These are phyloP conservation scores for Erpobdella octoculata DNA, from an alignment of 2,888 invertebrate species.

Conservation along the genomic window DNA sequence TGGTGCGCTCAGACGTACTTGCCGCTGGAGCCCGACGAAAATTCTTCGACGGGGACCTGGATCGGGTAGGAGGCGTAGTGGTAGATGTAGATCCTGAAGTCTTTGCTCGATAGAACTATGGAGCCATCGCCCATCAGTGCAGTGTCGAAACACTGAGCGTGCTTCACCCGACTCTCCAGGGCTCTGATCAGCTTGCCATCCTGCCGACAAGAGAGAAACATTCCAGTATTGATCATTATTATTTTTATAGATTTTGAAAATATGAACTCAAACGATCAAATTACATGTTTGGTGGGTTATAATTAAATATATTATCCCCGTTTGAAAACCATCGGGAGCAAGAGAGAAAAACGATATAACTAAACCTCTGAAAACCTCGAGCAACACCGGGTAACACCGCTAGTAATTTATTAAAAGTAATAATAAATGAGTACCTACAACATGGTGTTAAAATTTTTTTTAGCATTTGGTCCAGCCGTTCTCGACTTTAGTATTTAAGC, in stretches of 20 bases:
- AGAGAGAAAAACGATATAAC: neutral
- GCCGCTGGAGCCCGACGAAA: neutral
- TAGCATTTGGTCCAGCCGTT: too few relatives aligned
- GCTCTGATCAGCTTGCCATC: slow-evolving; percentile 35
- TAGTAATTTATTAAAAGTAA: neutral
- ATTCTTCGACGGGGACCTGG: neutral
- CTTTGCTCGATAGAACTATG: slow-evolving; percentile 36
- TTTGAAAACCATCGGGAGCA: neutral
- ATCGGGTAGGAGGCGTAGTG: slow-evolving; percentile 30
- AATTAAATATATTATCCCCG: too few relatives aligned
- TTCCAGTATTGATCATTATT: too few relatives aligned
- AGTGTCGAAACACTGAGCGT: slow-evolving; percentile 37
- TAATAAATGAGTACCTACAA: neutral
- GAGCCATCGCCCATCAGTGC: slow-evolving; percentile 35
- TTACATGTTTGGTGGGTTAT: too few relatives aligned
- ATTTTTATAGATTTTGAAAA: too few relatives aligned
- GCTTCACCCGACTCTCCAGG: slow-evolving; percentile 36
- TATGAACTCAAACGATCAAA: too few relatives aligned
- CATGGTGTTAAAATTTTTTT: too few relatives aligned
- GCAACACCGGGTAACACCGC: too few relatives aligned
- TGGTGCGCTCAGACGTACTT: too few relatives aligned
- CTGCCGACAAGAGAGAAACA: neutral
- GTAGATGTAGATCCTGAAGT: slow-evolving; percentile 35
- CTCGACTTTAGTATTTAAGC: too few relatives aligned
- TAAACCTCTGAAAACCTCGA: too few relatives aligned